Evolutionary conservation across 2,113 vertebrate species (phyloP), one percentile per base, ranked within the genome.

Genomic region (Leucosticte australis): DNA sequence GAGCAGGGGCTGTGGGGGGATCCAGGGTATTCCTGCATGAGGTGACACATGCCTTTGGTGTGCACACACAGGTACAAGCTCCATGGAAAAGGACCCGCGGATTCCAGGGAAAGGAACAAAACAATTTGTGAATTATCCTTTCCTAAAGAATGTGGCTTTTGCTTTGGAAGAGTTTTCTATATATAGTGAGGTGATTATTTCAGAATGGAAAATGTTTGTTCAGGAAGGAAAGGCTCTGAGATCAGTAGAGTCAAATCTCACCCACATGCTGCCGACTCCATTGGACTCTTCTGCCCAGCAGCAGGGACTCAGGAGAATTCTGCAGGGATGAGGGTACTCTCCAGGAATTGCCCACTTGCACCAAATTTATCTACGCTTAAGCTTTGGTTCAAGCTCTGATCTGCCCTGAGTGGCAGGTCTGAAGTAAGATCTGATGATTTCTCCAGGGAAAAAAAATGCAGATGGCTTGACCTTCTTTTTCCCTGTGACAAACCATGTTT

Each of bases 181-280:
- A 94, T 92, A 88, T 95, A 91, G 94, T 14, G 91, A 91, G 59
- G 87, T 42, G 81, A 87, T 87, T 84, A 89, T 94, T 96, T 95
- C 91, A 70, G 96, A 95, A 83, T 94, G 95, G 96, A 95, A 97
- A 96, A 92, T 90, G 94, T 95, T 97, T 85, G 93, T 85, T 87
- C 95, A 93, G 96, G 95, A 97, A 97, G 96, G 96, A 97, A 97
- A 95, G 78, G 90, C 93, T 95, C 93, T 95, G 95, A 95, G 93
- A 95, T 94, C 95, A 97, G 95, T 83, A 53, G 70, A 86, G 78
- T 28, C 11, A 41, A 91, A 80, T 85, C 91, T 96, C 93, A 95
- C 81, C 89, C 95, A 82, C 89, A 57, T 3, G 57, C 64, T 82
- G 33, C 10, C 0, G 3, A 22, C 47, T 83, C 63, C 80, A 13